Evolutionary conservation across 1,140 invertebrate species (phyloP), one percentile per base, ranked within the genome.

Genomic region (Drosophila pachea): DNA sequence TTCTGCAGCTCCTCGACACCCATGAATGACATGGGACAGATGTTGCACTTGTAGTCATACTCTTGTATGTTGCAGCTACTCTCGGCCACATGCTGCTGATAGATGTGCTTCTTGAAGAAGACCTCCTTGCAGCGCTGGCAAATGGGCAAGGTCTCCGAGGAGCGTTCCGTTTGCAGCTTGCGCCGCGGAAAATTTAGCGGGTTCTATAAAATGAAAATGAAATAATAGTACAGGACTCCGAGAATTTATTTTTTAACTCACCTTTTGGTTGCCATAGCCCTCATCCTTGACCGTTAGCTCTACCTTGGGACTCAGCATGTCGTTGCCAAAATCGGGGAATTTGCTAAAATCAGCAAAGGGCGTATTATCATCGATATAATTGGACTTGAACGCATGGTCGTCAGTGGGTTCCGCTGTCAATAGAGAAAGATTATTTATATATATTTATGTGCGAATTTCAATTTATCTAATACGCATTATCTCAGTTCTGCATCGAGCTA

Each of bases 1-100:
- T 62, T 62, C 29, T 82, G 73, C 35, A 88, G 11, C 11, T 88
- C 87, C 38, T 88, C 87, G 42, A 42, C 61, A 32, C 52, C 82
- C 78, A 82, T 86, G 52, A 88, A 88, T 40, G 87, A 88, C 87
- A 88, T 88, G 32, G 87, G 79, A 7, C 87, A 88, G n/a, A 88
- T 73, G 43, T 60, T 77, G 65, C 87, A 88, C 59, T 88, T 88
- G 36, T 79, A 88, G 22, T 88, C 87, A 50, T 88, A 88, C 73
- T 88, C 87, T 45, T 88, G 74, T 8, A 88, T 88, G 61, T 43
- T 68, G 42, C 87, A 88, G 14, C 50, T 82, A 53, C 83, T 87
- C 35, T 86, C 73, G 7, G 87, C 79, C 40, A 88, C 83, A 64
- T 88, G 87, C 4, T 68, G 73, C 40, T 78, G 38, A 40, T 88